Base-by-base conservation (phyloP, 2,113 vertebrate species). In the Engraulis encrasicolus region DNA sequence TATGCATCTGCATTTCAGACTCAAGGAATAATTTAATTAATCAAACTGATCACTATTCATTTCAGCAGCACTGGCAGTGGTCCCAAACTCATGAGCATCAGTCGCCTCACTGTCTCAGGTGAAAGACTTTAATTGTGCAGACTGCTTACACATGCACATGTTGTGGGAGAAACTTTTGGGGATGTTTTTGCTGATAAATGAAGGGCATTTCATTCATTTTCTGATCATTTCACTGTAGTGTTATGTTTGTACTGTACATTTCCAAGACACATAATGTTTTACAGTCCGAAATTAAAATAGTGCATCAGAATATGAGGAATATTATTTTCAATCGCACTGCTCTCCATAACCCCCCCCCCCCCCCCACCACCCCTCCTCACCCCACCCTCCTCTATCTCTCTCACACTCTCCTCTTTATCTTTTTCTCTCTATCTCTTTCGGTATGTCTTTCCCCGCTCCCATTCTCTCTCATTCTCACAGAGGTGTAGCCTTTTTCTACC, bases 381-480 rank as follows among this genome's bases (percentile, higher is more conserved):
- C 58, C 20, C 15, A 78, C 50, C 36, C 27, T 85, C 80, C 80
- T 52, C 40, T 45, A 7, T 45, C 40, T 45, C 40, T 45, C 40
- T 45, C 40, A 5, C 40, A 5, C 40, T 45, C 40, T 45, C 40
- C 9, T 19, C 31, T 61, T 81, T 74, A 81, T 81, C 54, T 38
- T 40, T n/a, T 2, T 31, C 50, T 48, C 34, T 66, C 80, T 84
- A 78, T 45, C 23, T 79, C 23, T 58, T 14, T 79, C 83, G 3
- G 40, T 45, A 45, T 45, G 40, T 52, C 37, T 82, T 58, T 14
- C 52, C 38, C 45, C 6, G 37, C 38, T 27, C 78, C 54, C 82
- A 48, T 79, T 83, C 36, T 86, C 83, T 54, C 78, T 78, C 81
- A 54, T 37, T 71, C 36, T 86, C 81, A 81, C 81, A 80, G 79